phyloP scores from a whole-genome alignment of 2,888 invertebrate species.

The Frankliniella fusca region DNA sequence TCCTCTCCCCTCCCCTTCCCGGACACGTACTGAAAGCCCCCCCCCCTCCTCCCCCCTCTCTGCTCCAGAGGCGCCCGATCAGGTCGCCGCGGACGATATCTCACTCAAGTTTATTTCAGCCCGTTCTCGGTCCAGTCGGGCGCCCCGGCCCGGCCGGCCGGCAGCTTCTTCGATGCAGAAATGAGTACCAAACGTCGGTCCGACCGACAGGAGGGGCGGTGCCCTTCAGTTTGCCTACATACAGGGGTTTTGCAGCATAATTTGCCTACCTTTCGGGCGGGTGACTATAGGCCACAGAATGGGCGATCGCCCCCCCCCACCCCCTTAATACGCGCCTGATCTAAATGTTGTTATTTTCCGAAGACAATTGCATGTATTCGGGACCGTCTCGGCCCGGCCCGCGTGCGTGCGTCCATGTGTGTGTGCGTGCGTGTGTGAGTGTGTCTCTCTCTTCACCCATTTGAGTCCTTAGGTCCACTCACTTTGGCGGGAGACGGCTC shows the following conservation, averaged over 20 bases:
- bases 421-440: background rate
- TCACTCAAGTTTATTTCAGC: slow-evolving; percentile 20
- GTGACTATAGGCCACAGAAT: too few relatives aligned
- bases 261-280: too few relatives aligned
- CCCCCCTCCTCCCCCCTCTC: slow-evolving; percentile 17
- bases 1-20: background rate
- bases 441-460: background rate
- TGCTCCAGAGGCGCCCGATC: background rate
- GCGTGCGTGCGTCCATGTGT: background rate
- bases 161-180: background rate
- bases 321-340: too few relatives aligned
- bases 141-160: background rate
- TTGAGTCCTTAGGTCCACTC: background rate
- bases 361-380: background rate
- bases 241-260: too few relatives aligned
- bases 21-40: background rate
- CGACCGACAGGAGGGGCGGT: too few relatives aligned
- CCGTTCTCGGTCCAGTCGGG: background rate
- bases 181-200: background rate
- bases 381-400: background rate
- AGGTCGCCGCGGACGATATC: background rate
- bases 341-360: background rate
- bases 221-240: too few relatives aligned
- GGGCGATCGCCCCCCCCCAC: too few relatives aligned
- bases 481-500: too few relatives aligned